Conservation (phyloP, 2,888 invertebrate species). For the Plutella xylostella region DNA sequence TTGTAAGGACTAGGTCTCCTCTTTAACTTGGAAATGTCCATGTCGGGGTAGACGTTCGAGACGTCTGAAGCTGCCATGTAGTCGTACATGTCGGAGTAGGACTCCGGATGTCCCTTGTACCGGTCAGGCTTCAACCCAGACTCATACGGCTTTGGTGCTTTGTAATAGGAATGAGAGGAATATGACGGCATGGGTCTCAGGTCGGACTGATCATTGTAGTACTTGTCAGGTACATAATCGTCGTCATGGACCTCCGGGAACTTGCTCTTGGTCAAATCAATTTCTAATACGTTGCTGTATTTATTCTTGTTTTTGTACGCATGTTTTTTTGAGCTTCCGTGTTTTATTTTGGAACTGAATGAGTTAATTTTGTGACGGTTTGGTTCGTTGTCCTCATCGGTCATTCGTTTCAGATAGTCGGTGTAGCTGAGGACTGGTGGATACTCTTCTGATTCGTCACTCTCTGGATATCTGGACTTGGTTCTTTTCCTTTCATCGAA, state of each 20-base stretch:
- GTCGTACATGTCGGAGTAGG: slow-evolving; percentile 26
- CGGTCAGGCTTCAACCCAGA: slow-evolving; percentile 16
- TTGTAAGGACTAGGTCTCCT: slow-evolving; percentile 26
- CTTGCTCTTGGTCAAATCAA: slow-evolving; percentile 10
- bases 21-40: slow-evolving; percentile 7
- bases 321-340: background rate
- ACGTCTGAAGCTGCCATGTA: slow-evolving; percentile 26
- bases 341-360: background rate
- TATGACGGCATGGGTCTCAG: too few relatives aligned
- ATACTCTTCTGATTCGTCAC: background rate
- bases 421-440: background rate
- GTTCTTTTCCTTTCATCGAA: background rate
- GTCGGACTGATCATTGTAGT: too few relatives aligned
- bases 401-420: slow-evolving; percentile 1
- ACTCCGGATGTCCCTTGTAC: background rate
- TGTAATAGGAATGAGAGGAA: too few relatives aligned
- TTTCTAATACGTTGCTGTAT: slow-evolving; percentile 3
- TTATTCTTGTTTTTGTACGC: slow-evolving; percentile 1
- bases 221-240: background rate
- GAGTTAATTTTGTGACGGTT: background rate
- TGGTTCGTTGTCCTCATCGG: background rate
- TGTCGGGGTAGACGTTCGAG: slow-evolving; percentile 7
- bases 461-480: background rate
- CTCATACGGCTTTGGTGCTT: too few relatives aligned
- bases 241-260: too few relatives aligned